These are phyloP conservation scores for Tillus elongatus DNA, from an alignment of 2,888 invertebrate genomes.

Conservation along the genomic window DNA sequence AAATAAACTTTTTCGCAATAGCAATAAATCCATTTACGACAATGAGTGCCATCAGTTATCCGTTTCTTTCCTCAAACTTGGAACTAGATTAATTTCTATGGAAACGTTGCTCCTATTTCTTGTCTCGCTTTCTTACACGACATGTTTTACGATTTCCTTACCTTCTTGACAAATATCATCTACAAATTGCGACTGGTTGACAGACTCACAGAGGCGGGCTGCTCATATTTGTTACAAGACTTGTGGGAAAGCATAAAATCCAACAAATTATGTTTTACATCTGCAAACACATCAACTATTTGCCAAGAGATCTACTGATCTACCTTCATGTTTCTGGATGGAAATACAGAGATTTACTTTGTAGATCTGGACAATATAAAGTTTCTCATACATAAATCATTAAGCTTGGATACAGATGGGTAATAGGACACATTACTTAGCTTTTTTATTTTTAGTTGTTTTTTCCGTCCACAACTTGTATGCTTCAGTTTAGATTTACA, in stretches of 20 bases:
- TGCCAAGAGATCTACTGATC: too few relatives aligned
- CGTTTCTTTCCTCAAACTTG: slow-evolving; percentile 19
- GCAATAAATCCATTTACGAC: slow-evolving; percentile 17
- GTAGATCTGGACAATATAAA: too few relatives aligned
- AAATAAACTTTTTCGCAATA: slow-evolving; percentile 22
- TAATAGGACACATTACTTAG: too few relatives aligned
- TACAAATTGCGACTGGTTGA: slow-evolving; percentile 1
- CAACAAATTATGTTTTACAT: slow-evolving; percentile 3
- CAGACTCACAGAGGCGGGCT: slow-evolving; percentile 1
- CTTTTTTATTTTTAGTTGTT: too few relatives aligned
- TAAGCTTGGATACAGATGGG: too few relatives aligned
- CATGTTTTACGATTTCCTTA: slow-evolving; percentile 9
- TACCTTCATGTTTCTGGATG: too few relatives aligned
- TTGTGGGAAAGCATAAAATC: slow-evolving; percentile 2
- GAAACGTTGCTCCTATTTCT: slow-evolving; percentile 22
- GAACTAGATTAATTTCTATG: slow-evolving; percentile 26
- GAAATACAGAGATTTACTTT: too few relatives aligned
- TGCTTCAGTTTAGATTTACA: too few relatives aligned
- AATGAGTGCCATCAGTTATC: slow-evolving; percentile 12
- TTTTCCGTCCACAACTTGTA: too few relatives aligned
- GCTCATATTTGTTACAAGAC: too few relatives aligned
- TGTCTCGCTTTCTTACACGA: slow-evolving; percentile 5
- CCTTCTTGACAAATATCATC: slow-evolving; percentile 5
- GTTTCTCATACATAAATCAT: too few relatives aligned
- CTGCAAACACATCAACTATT: too few relatives aligned